Percentiles rank a stretch among this genome's conserved stretches.
These are phyloP conservation scores for Mactra quadrangularis DNA, from an alignment of 1,140 invertebrate genomes.

Conservation along the genomic window DNA sequence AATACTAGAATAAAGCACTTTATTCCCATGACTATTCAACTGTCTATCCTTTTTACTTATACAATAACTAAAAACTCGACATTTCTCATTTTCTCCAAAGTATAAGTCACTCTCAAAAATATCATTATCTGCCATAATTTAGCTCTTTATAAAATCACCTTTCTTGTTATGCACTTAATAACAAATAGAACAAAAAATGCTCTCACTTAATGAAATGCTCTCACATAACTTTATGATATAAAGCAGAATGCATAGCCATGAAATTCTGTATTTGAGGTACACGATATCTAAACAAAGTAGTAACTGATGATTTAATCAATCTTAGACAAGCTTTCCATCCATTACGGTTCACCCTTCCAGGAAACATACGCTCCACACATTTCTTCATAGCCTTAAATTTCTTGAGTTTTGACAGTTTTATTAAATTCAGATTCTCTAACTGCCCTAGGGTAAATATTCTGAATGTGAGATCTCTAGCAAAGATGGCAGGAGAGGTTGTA, in stretches of 20 bases:
- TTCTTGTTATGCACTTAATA: too few species aligned
- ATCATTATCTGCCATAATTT: too few species aligned
- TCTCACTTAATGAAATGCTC: too few species aligned
- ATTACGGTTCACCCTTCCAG: background rate
- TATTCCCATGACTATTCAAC: too few species aligned
- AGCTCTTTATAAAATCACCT: too few species aligned
- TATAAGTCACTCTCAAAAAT: too few species aligned
- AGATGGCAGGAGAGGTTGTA: slow-evolving; percentile 7
- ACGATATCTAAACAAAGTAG: slow-evolving; percentile 31
- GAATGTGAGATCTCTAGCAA: slow-evolving; percentile 46
- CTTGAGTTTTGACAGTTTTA: background rate
- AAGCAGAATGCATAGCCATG: slow-evolving; percentile 10
- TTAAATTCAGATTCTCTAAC: slow-evolving; percentile 16
- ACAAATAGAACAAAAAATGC: too few species aligned
- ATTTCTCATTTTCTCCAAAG: too few species aligned
- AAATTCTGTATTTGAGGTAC: slow-evolving; percentile 42
- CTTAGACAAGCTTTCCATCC: slow-evolving; percentile 6
- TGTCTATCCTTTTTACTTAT: too few species aligned
- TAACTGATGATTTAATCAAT: slow-evolving; percentile 18
- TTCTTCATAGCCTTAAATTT: slow-evolving; percentile 37
- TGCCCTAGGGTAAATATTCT: slow-evolving; percentile 44
- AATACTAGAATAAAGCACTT: too few species aligned
- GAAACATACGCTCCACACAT: slow-evolving; percentile 29
- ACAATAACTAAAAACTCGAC: too few species aligned
- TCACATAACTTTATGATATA: too few species aligned